phyloP scores from a whole-genome alignment of 2,888 invertebrate species.

The Lacanobia oleracea region DNA sequence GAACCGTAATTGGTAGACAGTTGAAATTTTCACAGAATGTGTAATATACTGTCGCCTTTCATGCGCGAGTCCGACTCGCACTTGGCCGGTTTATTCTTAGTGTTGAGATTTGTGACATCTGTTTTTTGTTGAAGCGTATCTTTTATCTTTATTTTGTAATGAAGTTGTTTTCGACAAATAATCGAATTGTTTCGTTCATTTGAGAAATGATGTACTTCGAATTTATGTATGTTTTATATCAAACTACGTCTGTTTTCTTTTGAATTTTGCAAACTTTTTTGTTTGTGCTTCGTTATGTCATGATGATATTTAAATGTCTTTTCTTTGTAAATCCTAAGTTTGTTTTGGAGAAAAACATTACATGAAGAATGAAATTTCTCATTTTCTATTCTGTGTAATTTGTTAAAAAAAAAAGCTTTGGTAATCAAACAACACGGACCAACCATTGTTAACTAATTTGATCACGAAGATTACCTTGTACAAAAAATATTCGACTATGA shows the following conservation, averaged over 20 bases:
- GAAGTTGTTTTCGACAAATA: slow-evolving; percentile 23
- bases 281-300: neutral
- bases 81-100: neutral
- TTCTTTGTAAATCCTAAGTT: neutral
- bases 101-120: slow-evolving; percentile 20
- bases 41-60: too few species aligned
- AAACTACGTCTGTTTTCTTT: neutral
- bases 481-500: neutral
- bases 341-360: neutral
- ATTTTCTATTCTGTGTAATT: neutral
- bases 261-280: neutral
- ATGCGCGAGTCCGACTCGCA: too few species aligned
- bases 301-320: neutral
- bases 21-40: too few species aligned
- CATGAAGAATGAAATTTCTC: neutral
- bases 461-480: slow-evolving; percentile 2
- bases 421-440: neutral
- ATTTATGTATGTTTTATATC: slow-evolving; percentile 5
- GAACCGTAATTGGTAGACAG: too few species aligned
- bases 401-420: neutral
- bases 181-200: slow-evolving; percentile 15
- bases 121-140: slow-evolving; percentile 14
- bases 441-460: neutral
- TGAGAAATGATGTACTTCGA: slow-evolving; percentile 8
- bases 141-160: slow-evolving; percentile 23